Conservation (phyloP, 1,140 invertebrate species). For the Leptoteleia sp. region DNA sequence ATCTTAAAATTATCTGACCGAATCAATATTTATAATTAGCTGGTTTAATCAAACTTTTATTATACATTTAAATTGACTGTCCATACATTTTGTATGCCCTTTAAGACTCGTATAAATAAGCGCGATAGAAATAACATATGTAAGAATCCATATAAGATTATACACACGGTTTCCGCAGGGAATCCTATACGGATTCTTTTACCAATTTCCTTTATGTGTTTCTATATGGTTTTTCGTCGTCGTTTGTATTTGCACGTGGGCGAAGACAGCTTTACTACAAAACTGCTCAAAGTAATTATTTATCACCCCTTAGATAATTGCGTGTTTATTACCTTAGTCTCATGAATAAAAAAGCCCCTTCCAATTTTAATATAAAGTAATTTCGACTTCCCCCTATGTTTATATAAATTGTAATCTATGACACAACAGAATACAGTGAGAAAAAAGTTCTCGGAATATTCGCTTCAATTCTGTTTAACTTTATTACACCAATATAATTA, state of each 20-base stretch:
- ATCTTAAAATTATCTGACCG: no score
- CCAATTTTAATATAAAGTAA: conserved; percentile 7
- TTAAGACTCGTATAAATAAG: no score
- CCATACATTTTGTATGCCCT: no score
- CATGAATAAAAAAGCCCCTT: conserved; percentile 13
- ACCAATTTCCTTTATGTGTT: conserved; percentile 36
- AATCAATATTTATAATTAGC: no score
- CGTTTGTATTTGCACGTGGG: neutral
- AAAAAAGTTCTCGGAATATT: no score
- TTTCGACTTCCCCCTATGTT: conserved; percentile 9
- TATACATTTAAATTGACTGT: no score
- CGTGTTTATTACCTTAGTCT: conserved; percentile 37
- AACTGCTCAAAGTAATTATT: conserved; percentile 36
- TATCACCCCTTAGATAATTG: conserved; percentile 33
- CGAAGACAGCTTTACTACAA: conserved; percentile 35
- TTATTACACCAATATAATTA: no score
- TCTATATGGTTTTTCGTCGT: conserved; percentile 1
- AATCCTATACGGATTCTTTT: conserved; percentile 38
- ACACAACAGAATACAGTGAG: neutral
- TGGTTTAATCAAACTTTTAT: no score
- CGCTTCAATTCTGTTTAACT: no score
- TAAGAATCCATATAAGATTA: conserved; percentile 31
- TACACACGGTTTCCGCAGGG: neutral
- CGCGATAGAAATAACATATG: no score
- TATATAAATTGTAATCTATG: conserved; percentile 9